Base-by-base conservation (phyloP, 2,113 vertebrate genomes). In the Phalacrocorax carbo region DNA sequence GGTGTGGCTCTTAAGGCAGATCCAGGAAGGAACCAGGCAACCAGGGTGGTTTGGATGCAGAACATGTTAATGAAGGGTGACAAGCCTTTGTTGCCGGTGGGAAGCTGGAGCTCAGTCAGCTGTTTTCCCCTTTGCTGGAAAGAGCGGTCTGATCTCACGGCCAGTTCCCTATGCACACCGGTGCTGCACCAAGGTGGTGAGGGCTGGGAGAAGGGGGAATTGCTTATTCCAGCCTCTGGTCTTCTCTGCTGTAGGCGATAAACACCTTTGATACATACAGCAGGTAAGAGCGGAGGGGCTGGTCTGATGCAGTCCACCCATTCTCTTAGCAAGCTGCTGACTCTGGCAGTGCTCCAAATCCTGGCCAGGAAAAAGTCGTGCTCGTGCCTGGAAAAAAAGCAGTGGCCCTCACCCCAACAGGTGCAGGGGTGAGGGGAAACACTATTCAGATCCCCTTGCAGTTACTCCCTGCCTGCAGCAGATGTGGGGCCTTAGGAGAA, bases 161-260 rank as follows among this genome's bases (percentile, higher is more conserved):
- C 30, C 0, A 1, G 57, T 94, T 82, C 57, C 34, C 46, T 89
- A 3, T 0, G 2, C 19, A 11, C 13, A 17, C 23, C 0, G 3
- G 29, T 55, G 62, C 55, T 82, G 46, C 73, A 42, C 16, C 30
- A 22, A 40, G 21, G 27, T 2, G 20, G 13, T 13, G 19, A 75
- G 44, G 36, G 30, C 42, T 86, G 52, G 36, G 32, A 88, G 55
- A 78, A 84, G 4, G 6, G 10, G 46, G 5, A 34, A 60, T 64
- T 58, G 14, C 51, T 70, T 86, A 25, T 77, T 83, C 14, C 38
- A 62, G 34, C 51, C 46, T 64, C 58, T 46, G 25, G 5, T 69
- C 27, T 85, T 48, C 64, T 79, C 18, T 66, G 40, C 46, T 48
- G n/a, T 40, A 52, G 69, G 49, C 52, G 66, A 12, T 60, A 49